phyloP scores from a whole-genome alignment of 2,888 invertebrate genomes.

The Chrysolina americana region DNA sequence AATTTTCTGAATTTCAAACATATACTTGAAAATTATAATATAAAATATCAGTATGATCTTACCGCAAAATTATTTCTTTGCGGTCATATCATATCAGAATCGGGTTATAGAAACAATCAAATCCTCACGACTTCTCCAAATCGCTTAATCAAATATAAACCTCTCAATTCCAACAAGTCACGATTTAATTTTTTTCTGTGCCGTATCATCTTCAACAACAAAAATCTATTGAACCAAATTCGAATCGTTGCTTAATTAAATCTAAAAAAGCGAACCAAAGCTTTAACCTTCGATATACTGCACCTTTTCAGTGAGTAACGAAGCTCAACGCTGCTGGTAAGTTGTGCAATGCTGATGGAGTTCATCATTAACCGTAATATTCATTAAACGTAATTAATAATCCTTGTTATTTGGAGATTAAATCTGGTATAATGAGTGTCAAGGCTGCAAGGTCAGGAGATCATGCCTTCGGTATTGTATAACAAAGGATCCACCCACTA shows the following conservation, averaged over 20 bases:
- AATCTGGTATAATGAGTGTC: conserved; percentile 20
- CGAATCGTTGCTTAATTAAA: not conserved
- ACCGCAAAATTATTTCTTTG: too few species aligned
- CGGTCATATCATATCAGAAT: too few species aligned
- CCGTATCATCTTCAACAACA: not conserved
- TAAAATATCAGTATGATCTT: too few species aligned
- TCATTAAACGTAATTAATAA: conserved; percentile 17
- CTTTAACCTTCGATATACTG: not conserved
- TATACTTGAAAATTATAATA: too few species aligned
- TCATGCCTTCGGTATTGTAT: conserved; percentile 20
- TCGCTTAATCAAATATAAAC: not conserved
- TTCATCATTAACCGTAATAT: conserved; percentile 17
- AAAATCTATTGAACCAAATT: not conserved
- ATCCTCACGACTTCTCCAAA: not conserved
- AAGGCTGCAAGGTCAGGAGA: conserved; percentile 21
- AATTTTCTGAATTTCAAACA: too few species aligned
- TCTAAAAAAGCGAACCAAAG: not conserved
- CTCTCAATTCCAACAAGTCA: not conserved
- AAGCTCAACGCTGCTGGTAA: not conserved
- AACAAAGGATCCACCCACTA: conserved; percentile 14
- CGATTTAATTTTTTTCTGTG: not conserved
- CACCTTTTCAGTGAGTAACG: conserved; percentile 9
- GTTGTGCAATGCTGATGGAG: conserved; percentile 16
- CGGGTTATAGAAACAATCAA: not conserved
- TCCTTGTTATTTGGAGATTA: conserved; percentile 20